phyloP scores from a whole-genome alignment of 2,888 invertebrate genomes.

The Thereva nobilitata region DNA sequence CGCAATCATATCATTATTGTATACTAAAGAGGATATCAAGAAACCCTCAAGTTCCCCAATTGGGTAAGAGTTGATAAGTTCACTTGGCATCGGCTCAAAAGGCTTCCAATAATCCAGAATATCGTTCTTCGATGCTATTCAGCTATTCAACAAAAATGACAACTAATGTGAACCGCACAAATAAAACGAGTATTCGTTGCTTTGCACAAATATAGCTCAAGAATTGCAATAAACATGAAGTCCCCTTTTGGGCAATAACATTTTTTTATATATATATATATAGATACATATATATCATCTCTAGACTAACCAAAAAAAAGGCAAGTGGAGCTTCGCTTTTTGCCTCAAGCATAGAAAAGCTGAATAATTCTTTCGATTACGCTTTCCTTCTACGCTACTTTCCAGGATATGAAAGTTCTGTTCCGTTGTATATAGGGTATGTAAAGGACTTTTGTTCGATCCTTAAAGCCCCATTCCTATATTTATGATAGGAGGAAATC shows the following conservation, averaged over 20 bases:
- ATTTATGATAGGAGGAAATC: constrained; percentile 18
- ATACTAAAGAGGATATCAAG: constrained; percentile 29
- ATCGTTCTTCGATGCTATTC: constrained; percentile 28
- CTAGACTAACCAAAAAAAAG: no score
- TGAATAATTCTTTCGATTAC: constrained; percentile 17
- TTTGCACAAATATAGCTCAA: constrained; percentile 18
- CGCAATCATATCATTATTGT: constrained; percentile 29
- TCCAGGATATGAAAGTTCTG: constrained; percentile 17
- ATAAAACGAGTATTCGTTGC: constrained; percentile 21
- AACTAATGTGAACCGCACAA: constrained; percentile 26
- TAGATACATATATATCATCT: neutral
- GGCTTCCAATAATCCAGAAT: constrained; percentile 32
- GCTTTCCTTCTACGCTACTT: constrained; percentile 9
- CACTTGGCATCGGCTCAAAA: constrained; percentile 30
- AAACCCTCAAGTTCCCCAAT: constrained; percentile 22
- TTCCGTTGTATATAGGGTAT: constrained; percentile 1
- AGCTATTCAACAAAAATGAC: constrained; percentile 16
- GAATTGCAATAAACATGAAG: constrained; percentile 29
- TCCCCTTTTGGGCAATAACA: constrained; percentile 28
- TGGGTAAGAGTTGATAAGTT: constrained; percentile 30
- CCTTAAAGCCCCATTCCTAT: constrained; percentile 21
- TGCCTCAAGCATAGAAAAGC: constrained; percentile 10
- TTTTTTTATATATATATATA: constrained; percentile 18
- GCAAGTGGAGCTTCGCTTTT: neutral
- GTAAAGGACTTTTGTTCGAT: constrained; percentile 23